phyloP scores from a whole-genome alignment of 2,797 vertebrate species.

The Intellagama lesueurii region DNA sequence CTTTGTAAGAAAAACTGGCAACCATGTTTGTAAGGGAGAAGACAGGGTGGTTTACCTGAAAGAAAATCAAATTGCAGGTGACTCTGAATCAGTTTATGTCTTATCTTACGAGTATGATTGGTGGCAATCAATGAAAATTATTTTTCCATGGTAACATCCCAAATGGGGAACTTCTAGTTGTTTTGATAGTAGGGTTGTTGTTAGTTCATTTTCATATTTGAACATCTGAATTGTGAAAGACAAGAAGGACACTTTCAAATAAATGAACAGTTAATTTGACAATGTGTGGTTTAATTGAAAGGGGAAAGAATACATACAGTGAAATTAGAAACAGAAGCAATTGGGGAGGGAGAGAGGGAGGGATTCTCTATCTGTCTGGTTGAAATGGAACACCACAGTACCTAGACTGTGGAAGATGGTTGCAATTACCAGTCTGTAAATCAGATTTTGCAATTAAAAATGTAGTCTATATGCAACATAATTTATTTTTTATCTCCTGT shows the following conservation, averaged over 20 bases:
- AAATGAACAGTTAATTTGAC: background rate
- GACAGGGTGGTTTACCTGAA: background rate
- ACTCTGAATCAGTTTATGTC: background rate
- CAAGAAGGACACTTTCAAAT: background rate
- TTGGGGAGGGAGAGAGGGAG: slow-evolving; percentile 23
- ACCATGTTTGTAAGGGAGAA: background rate
- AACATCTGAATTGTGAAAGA: background rate
- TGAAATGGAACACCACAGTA: slow-evolving; percentile 27
- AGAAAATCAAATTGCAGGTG: background rate
- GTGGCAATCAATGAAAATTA: background rate
- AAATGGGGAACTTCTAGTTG: background rate
- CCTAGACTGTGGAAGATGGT: background rate
- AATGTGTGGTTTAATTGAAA: background rate
- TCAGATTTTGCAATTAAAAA: slow-evolving; percentile 42
- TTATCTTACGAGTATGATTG: background rate
- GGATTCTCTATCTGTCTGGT: background rate
- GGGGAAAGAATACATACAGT: background rate
- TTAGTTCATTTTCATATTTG: too few relatives aligned
- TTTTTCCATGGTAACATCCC: background rate
- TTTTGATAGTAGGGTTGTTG: too few relatives aligned
- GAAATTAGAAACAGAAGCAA: accelerated
- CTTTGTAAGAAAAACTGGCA: background rate
- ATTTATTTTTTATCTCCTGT: slow-evolving; percentile 1
- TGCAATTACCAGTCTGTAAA: slow-evolving; percentile 29
- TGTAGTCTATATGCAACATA: background rate